Evolutionary conservation across 2,888 invertebrate genomes (phyloP).

Genomic region (Imbricaverruca yamaguchii): DNA sequence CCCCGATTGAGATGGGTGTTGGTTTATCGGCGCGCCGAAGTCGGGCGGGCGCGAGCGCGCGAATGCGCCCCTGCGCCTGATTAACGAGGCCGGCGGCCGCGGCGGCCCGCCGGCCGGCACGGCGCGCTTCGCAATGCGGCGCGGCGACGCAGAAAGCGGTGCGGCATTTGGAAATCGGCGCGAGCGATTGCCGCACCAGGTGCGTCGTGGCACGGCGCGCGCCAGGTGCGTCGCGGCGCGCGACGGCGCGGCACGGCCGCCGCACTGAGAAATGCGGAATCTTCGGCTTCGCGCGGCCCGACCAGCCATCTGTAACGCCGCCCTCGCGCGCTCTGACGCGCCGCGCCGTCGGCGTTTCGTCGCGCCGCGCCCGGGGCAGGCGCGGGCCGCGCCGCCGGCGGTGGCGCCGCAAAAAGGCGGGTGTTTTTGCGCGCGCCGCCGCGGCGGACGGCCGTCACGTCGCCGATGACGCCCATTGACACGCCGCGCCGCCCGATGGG

Average conservation of each 20-base stretch:
- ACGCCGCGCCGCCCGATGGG: slow-evolving; percentile 38
- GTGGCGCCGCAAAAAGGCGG: slow-evolving; percentile 35
- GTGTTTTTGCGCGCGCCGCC: slow-evolving; percentile 38
- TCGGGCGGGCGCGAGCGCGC: slow-evolving; percentile 38
- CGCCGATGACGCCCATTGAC: slow-evolving; percentile 34
- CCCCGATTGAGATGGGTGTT: slow-evolving; percentile 26
- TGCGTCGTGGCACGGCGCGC: slow-evolving; percentile 52
- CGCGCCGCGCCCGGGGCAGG: slow-evolving; percentile 36
- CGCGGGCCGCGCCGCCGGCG: slow-evolving; percentile 37
- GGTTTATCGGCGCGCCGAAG: slow-evolving; percentile 36
- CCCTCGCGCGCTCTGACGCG: slow-evolving; percentile 49
- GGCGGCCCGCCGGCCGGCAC: slow-evolving; percentile 34
- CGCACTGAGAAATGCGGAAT: not conserved
- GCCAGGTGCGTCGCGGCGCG: slow-evolving; percentile 26
- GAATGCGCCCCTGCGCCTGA: slow-evolving; percentile 31
- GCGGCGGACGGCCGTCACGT: slow-evolving; percentile 21
- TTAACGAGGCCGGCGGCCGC: slow-evolving; percentile 25
- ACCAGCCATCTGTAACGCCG: slow-evolving; percentile 34
- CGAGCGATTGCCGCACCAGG: slow-evolving; percentile 52
- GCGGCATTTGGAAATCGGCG: slow-evolving; percentile 35
- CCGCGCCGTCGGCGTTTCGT: slow-evolving; percentile 49
- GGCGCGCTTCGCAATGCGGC: slow-evolving; percentile 40
- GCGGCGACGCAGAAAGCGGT: slow-evolving; percentile 42
- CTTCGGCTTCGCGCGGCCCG: slow-evolving; percentile 14
- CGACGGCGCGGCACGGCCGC: slow-evolving; percentile 23